Evolutionary conservation across 2,888 invertebrate genomes (phyloP), one percentile per base, ranked within the genome.

Genomic region (Rhyacophila evoluta): DNA sequence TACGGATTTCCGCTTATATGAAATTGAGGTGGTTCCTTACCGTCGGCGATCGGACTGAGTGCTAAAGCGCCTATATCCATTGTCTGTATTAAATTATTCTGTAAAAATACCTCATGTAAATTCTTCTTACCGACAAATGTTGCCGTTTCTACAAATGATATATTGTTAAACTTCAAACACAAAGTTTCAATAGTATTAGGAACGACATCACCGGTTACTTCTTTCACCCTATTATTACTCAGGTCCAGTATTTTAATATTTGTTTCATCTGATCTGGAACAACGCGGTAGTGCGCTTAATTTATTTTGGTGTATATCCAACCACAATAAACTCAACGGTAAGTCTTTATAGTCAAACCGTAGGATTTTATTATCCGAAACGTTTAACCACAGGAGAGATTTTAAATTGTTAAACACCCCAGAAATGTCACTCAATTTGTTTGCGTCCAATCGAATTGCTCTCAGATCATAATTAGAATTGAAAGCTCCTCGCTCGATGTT

Each of bases 1-100:
- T 95, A 93, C 79, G 96, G 95, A 90, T 96, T 96, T 84, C 93
- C 93, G 81, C 94, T 94, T 85, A 96, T 92, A 87, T 93, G 94
- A 87, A 96, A 95, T 86, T 94, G 92, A 39, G 95, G 95, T 85
- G 94, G 88, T 84, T 94, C 93, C 84, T 93, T 93, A 85, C 92
- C 91, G 85, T 91, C 91, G 81, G 91, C 89, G 83, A 94, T 91
- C 84, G 92, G 90, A 85, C 92, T 92, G 85, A 95, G 87, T 86
- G 93, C 92, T 83, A 95, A 89, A 72, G 95, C 93, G 82, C 93
- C 92, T 84, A 94, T 90, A 85, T 95, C 94, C 84, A 95, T 87
- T 85, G 92, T 93, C 84, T 91, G 91, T 78, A 95, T 91, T 85
- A 92, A 91, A 87, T 95, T 95, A 81, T 93, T 93, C 87, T 93